phyloP scores from a whole-genome alignment of 2,113 vertebrate genomes.

The Thunnus maccoyii region DNA sequence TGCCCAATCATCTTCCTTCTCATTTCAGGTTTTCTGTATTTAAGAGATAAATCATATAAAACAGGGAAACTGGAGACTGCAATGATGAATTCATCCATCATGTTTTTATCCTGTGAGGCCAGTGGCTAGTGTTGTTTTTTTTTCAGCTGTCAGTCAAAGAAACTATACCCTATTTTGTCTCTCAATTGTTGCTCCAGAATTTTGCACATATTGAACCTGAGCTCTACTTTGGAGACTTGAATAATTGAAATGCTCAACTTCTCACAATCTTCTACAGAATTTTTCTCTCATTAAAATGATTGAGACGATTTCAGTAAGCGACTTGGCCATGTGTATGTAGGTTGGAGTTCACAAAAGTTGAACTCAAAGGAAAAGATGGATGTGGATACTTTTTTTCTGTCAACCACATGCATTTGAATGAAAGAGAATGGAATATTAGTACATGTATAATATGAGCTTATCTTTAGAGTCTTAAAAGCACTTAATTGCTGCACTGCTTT shows the following conservation, averaged over 20 bases:
- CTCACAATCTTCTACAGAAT: constrained; percentile 7
- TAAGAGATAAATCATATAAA: neutral
- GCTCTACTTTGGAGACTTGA: neutral
- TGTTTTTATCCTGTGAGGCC: constrained; percentile 1
- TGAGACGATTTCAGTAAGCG: constrained; percentile 6
- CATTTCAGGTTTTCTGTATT: neutral
- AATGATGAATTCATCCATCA: neutral
- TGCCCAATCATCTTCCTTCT: neutral
- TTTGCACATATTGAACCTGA: neutral
- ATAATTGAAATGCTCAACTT: neutral
- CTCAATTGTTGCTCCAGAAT: too few relatives aligned
- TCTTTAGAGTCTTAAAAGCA: constrained; percentile 17
- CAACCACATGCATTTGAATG: neutral
- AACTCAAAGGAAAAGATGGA: neutral
- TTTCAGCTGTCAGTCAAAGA: constrained; percentile 11
- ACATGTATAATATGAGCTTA: constrained; percentile 9
- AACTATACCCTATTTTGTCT: too few relatives aligned
- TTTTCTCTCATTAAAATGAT: neutral
- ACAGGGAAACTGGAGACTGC: neutral
- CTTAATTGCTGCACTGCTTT: neutral
- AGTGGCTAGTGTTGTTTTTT: neutral
- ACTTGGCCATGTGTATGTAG: neutral
- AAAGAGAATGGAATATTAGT: neutral
- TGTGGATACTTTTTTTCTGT: neutral
- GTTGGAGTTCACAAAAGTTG: neutral